These are phyloP conservation scores for Budorcas taxicolor DNA, from an alignment of 2,113 vertebrate species.

Conservation along the genomic window DNA sequence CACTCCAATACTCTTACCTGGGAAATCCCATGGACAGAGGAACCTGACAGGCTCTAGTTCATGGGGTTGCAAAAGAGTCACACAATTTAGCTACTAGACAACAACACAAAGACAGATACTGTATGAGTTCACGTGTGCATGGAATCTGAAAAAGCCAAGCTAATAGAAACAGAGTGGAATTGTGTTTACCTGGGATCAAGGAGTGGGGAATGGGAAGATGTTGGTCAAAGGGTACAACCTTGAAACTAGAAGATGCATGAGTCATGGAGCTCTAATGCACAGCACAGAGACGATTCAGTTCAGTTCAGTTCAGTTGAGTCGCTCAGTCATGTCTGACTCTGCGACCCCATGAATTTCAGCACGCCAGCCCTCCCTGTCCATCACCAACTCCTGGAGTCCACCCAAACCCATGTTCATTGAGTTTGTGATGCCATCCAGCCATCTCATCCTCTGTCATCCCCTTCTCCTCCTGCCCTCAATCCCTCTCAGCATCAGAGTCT, in stretches of 20 bases:
- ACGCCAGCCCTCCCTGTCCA: too few relatives aligned
- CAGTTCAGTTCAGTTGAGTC: too few relatives aligned
- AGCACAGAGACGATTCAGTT: background rate
- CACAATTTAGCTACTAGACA: background rate
- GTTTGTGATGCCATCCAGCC: too few relatives aligned
- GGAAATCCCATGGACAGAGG: background rate
- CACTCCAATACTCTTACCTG: background rate
- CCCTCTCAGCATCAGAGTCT: too few relatives aligned
- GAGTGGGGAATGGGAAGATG: background rate
- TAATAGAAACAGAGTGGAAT: background rate
- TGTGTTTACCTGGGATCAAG: background rate
- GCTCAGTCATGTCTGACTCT: too few relatives aligned
- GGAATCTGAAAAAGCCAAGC: background rate
- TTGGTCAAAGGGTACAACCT: background rate
- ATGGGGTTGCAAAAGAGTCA: background rate
- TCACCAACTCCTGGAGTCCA: too few relatives aligned
- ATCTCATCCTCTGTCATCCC: too few relatives aligned
- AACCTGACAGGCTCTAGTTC: background rate
- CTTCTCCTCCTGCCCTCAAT: too few relatives aligned
- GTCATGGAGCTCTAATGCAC: background rate
- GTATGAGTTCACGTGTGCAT: background rate
- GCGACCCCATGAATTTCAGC: too few relatives aligned
- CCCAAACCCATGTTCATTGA: too few relatives aligned
- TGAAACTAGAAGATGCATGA: background rate
- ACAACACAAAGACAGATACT: background rate